phyloP scores from a whole-genome alignment of 2,797 vertebrate species.

The Carcharodon carcharias region DNA sequence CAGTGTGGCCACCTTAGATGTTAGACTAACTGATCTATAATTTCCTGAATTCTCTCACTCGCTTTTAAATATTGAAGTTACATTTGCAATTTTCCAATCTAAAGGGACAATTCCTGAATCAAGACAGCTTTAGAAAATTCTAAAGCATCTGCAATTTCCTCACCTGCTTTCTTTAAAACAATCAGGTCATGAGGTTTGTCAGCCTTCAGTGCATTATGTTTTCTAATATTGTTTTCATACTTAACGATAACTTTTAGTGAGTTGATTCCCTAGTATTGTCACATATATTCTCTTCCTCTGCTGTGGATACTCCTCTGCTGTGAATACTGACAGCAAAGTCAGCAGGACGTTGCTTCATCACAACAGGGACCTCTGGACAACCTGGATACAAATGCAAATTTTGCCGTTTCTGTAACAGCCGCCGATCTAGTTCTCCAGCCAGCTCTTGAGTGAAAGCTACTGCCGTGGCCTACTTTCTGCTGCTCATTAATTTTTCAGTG shows the following conservation, averaged over 20 bases:
- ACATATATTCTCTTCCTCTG: not conserved
- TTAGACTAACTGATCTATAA: not conserved
- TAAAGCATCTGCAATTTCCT: not conserved
- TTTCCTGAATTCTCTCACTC: not conserved
- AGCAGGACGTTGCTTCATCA: not conserved
- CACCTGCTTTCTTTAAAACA: not conserved
- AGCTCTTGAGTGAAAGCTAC: not conserved
- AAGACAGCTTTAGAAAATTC: not conserved
- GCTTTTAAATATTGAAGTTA: not conserved
- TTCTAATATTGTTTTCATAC: not conserved
- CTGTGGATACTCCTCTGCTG: not conserved
- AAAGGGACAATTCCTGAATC: not conserved
- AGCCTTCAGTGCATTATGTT: not conserved
- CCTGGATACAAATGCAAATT: not conserved
- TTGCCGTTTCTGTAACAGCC: not conserved
- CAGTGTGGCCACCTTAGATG: not conserved
- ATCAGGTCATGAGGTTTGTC: not conserved
- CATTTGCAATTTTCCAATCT: not conserved
- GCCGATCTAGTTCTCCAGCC: not conserved
- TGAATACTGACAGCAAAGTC: not conserved
- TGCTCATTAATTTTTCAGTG: conserved; percentile 1
- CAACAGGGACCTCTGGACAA: not conserved
- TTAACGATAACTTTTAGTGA: not conserved
- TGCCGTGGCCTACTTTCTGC: not conserved
- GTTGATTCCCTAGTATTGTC: not conserved